Evolutionary conservation across 2,888 invertebrate genomes (phyloP).

Genomic region (Thyatira batis): DNA sequence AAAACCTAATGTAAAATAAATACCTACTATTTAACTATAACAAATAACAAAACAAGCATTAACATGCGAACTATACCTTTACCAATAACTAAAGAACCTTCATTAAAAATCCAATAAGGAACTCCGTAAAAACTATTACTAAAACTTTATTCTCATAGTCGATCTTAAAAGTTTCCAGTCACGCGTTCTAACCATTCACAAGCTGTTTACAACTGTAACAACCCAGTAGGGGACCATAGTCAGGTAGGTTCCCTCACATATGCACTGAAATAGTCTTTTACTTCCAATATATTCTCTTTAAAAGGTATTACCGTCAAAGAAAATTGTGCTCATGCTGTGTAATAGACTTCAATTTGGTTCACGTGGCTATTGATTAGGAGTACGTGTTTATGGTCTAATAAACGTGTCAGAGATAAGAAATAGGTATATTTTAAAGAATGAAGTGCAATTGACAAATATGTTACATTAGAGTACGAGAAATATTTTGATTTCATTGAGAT

Average conservation of each 20-base stretch:
- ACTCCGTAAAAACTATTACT: not conserved
- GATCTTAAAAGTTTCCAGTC: conserved; percentile 41
- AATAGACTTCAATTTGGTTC: not conserved
- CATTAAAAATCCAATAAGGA: not conserved
- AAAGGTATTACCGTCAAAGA: not conserved
- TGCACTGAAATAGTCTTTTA: conserved; percentile 16
- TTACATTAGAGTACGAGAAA: too few species aligned
- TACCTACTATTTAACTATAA: too few species aligned
- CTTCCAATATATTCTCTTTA: conserved; percentile 15
- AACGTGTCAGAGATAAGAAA: too few species aligned
- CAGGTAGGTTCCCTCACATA: conserved; percentile 15
- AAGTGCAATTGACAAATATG: too few species aligned
- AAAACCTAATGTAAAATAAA: too few species aligned
- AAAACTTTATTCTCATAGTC: conserved; percentile 29
- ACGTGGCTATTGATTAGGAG: not conserved
- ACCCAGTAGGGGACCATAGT: conserved; percentile 26
- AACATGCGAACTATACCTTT: not conserved
- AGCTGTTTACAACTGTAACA: conserved; percentile 14
- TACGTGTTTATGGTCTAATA: not conserved
- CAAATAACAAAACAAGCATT: too few species aligned
- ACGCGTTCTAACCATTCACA: conserved; percentile 38
- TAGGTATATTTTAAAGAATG: too few species aligned
- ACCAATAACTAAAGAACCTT: too few species aligned
- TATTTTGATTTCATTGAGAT: too few species aligned
- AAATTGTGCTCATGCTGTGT: conserved; percentile 1